A percentile compares a stretch with the other conserved stretches of the same genome.
Conservation (phyloP, 2,113 vertebrate species). For the Elachura formosa region DNA sequence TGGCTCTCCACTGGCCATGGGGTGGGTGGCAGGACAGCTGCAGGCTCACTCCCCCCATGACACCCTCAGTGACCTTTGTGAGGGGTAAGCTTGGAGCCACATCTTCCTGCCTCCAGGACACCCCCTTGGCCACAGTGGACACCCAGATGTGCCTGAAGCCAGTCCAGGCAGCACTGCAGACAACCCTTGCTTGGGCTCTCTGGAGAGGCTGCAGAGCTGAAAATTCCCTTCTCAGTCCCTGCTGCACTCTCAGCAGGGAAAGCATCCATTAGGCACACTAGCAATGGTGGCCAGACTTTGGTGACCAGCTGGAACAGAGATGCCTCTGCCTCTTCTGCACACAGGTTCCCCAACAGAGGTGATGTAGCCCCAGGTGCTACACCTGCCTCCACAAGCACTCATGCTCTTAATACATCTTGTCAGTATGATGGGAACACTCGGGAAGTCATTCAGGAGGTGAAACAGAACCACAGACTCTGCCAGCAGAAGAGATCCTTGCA, state of each 20-base stretch:
- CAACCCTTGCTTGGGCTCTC: neutral
- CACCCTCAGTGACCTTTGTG: neutral
- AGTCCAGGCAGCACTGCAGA: neutral
- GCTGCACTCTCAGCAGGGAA: neutral
- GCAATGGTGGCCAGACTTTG: neutral
- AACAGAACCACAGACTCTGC: neutral
- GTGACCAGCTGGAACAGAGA: neutral
- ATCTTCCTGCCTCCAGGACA: neutral
- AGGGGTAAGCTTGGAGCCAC: neutral
- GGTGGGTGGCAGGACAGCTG: neutral
- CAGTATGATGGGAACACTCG: neutral
- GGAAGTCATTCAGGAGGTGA: neutral
- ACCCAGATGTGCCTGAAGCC: neutral
- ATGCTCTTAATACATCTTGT: too few species aligned
- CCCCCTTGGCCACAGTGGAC: neutral
- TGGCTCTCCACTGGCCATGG: neutral
- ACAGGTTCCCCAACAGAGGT: neutral
- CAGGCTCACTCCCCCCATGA: neutral
- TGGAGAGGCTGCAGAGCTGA: neutral
- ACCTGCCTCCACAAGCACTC: accelerated
- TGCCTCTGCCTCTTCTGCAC: accelerated
- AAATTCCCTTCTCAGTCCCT: neutral
- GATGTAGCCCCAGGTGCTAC: neutral
- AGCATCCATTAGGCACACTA: neutral
- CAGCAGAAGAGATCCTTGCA: neutral